These are phyloP conservation scores for Hipposideros armiger DNA, from an alignment of 2,113 vertebrate species.

Conservation along the genomic window DNA sequence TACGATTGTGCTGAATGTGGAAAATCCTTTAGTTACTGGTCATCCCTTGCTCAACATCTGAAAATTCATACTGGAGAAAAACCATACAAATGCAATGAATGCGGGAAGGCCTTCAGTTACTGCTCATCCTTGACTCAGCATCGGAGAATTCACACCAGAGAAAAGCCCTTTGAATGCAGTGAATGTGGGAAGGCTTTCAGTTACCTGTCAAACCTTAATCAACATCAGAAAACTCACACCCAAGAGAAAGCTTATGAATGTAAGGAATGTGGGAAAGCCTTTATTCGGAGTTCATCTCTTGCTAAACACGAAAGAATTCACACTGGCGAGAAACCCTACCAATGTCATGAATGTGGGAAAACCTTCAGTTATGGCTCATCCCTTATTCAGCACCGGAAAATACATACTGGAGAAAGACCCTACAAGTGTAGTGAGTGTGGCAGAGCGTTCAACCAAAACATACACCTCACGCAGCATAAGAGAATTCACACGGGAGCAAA, in stretches of 20 bases:
- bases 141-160: conserved; percentile 77
- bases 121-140: conserved; percentile 80
- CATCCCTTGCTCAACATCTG: conserved; percentile 79
- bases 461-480: conserved; percentile 81
- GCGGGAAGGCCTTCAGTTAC: conserved; percentile 83
- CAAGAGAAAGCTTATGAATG: conserved; percentile 81
- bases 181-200: conserved; percentile 82
- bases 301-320: conserved; percentile 81
- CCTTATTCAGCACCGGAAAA: conserved; percentile 82
- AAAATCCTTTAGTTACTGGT: conserved; percentile 81
- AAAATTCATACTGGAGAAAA: conserved; percentile 83
- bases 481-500: conserved; percentile 81
- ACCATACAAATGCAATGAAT: conserved; percentile 79
- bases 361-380: conserved; percentile 81
- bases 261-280: conserved; percentile 81
- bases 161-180: conserved; percentile 79
- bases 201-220: conserved; percentile 80
- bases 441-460: conserved; percentile 82
- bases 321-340: conserved; percentile 81
- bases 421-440: conserved; percentile 82
- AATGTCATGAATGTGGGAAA: conserved; percentile 79
- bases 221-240: conserved; percentile 80
- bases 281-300: conserved; percentile 79
- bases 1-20: conserved; percentile 83
- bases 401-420: conserved; percentile 81